phyloP scores from a whole-genome alignment of 2,797 vertebrate genomes.

The Pelochelys cantorii region DNA sequence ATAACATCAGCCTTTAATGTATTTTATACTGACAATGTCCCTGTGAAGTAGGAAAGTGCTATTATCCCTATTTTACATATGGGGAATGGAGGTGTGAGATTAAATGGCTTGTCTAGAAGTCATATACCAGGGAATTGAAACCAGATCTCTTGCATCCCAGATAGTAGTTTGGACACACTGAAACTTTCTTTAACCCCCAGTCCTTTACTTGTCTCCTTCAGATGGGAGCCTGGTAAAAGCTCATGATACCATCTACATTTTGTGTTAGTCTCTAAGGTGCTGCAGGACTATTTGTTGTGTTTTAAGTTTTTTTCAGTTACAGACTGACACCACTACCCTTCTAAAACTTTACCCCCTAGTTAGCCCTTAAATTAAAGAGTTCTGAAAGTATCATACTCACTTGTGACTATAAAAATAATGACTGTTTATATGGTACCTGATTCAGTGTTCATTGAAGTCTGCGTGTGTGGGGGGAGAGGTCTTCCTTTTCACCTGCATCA shows the following conservation, averaged over 20 bases:
- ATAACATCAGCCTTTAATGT: not conserved
- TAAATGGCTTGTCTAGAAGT: not conserved
- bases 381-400: not conserved
- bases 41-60: not conserved
- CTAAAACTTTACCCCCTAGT: not conserved
- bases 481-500: not conserved
- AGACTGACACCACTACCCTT: too few relatives aligned
- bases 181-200: rapidly evolving
- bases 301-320: too few relatives aligned
- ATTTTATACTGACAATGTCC: not conserved
- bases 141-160: rapidly evolving
- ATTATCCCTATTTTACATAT: not conserved
- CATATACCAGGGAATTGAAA: not conserved
- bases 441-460: not conserved
- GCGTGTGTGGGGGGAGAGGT: too few relatives aligned
- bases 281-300: too few relatives aligned
- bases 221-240: not conserved
- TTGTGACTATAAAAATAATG: not conserved
- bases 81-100: not conserved
- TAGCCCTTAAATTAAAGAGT: not conserved
- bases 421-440: not conserved
- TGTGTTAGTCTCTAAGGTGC: too few relatives aligned
- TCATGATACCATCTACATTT: too few relatives aligned
- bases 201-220: not conserved
- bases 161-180: rapidly evolving